A percentile compares a stretch with the other conserved stretches of the same genome.
Evolutionary conservation across 2,888 invertebrate genomes (phyloP).

Genomic region (Nemotelus nigrinus): DNA sequence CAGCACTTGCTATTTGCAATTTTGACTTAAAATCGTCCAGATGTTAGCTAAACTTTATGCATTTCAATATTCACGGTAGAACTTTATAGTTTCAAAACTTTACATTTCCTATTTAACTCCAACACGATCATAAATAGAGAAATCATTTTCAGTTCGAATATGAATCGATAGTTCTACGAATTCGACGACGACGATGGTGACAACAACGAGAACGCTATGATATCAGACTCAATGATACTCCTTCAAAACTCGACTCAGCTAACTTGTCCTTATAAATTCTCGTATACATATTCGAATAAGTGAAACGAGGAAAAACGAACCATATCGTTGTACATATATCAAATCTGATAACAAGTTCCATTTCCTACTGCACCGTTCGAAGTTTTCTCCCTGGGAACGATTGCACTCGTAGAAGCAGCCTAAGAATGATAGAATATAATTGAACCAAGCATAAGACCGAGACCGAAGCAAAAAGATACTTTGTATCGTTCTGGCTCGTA

Average conservation of each 20-base stretch:
- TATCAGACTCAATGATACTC: too few relatives aligned
- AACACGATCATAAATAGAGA: neutral
- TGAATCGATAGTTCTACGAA: too few relatives aligned
- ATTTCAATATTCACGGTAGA: neutral
- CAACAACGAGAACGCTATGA: too few relatives aligned
- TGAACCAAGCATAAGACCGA: neutral
- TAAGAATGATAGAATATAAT: too few relatives aligned
- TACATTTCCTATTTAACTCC: neutral
- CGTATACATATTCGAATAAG: too few relatives aligned
- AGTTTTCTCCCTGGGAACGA: neutral
- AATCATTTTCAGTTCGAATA: neutral
- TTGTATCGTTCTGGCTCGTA: neutral
- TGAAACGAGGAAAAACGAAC: neutral
- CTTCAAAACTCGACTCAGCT: too few relatives aligned
- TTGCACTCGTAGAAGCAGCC: too few relatives aligned
- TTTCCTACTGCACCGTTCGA: constrained; percentile 32
- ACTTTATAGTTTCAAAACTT: constrained; percentile 4
- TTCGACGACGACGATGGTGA: too few relatives aligned
- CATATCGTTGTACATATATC: constrained; percentile 41
- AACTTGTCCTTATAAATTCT: too few relatives aligned
- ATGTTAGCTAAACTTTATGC: too few relatives aligned
- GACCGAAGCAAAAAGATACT: neutral
- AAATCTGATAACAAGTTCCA: constrained; percentile 44
- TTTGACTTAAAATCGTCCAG: too few relatives aligned
- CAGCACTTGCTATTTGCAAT: too few relatives aligned